Evolutionary conservation across 2,888 invertebrate species (phyloP).

Genomic region (Sarcophaga rosellei): DNA sequence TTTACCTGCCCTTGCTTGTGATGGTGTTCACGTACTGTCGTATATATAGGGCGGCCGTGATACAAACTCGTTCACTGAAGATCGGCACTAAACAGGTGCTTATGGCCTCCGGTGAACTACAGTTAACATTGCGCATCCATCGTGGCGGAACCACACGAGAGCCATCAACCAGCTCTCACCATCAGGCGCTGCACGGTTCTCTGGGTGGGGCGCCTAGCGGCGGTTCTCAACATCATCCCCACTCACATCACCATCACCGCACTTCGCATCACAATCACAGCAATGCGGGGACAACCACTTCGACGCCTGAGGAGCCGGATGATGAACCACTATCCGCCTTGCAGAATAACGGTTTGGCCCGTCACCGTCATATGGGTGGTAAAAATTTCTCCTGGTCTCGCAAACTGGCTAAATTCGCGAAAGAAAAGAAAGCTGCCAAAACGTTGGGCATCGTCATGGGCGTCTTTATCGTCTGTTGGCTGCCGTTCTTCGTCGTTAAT

Average conservation of each 20-base stretch:
- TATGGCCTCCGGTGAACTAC: constrained; percentile 91
- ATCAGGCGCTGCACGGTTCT: constrained; percentile 77
- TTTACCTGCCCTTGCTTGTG: constrained; percentile 97
- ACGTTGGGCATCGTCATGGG: constrained; percentile 98
- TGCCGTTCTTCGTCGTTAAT: constrained; percentile 98
- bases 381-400: constrained; percentile 96
- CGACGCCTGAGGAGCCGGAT: constrained; percentile 85
- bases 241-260: constrained; percentile 78
- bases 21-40: constrained; percentile 99
- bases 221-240: constrained; percentile 76
- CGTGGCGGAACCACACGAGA: constrained; percentile 91
- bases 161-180: constrained; percentile 78
- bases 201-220: constrained; percentile 67
- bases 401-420: constrained; percentile 96
- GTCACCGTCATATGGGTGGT: constrained; percentile 87
- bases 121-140: constrained; percentile 95
- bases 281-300: constrained; percentile 82
- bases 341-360: constrained; percentile 89
- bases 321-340: constrained; percentile 89
- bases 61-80: constrained; percentile 94
- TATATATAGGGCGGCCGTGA: constrained; percentile 96
- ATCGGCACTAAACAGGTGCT: constrained; percentile 95
- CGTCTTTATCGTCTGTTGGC: constrained; percentile 97
- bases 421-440: constrained; percentile 98
- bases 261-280: constrained; percentile 78